Evolutionary conservation across 2,113 vertebrate genomes (phyloP).

Genomic region (Galbula dea): DNA sequence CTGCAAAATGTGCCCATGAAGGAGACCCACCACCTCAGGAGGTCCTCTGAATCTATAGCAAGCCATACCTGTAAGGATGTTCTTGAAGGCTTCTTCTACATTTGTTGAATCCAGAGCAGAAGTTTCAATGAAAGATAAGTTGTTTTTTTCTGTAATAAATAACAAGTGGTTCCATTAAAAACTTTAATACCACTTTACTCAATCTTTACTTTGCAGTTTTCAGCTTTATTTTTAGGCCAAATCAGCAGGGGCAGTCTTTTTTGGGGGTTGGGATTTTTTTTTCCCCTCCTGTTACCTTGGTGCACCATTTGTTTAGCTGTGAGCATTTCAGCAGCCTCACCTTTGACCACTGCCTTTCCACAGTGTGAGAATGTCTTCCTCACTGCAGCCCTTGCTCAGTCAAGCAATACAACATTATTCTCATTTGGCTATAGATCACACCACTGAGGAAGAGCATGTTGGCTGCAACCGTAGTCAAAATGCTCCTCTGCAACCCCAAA

Average conservation of each 20-base stretch:
- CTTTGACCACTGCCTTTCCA: neutral
- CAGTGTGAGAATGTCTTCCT: neutral
- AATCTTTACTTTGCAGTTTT: neutral
- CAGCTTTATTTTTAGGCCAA: neutral
- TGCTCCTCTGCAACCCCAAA: neutral
- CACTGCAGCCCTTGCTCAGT: neutral
- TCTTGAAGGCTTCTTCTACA: slow-evolving; percentile 97
- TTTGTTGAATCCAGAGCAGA: slow-evolving; percentile 97
- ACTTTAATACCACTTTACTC: neutral
- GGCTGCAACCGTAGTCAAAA: neutral
- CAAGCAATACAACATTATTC: neutral
- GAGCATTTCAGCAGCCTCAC: neutral
- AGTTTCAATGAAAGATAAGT: slow-evolving; percentile 97
- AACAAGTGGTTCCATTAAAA: slow-evolving; percentile 7
- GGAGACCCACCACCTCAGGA: neutral
- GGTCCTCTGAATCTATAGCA: neutral
- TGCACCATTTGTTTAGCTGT: neutral
- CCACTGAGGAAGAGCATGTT: neutral
- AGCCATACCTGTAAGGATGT: slow-evolving; percentile 90
- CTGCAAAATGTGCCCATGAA: neutral
- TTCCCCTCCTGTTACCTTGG: neutral
- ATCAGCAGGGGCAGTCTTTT: neutral
- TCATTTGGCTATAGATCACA: neutral
- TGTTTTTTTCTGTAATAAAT: slow-evolving; percentile 88
- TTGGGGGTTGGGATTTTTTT: neutral